Base-by-base conservation (phyloP, 2,888 invertebrate genomes). In the Trichopoda pennipes region DNA sequence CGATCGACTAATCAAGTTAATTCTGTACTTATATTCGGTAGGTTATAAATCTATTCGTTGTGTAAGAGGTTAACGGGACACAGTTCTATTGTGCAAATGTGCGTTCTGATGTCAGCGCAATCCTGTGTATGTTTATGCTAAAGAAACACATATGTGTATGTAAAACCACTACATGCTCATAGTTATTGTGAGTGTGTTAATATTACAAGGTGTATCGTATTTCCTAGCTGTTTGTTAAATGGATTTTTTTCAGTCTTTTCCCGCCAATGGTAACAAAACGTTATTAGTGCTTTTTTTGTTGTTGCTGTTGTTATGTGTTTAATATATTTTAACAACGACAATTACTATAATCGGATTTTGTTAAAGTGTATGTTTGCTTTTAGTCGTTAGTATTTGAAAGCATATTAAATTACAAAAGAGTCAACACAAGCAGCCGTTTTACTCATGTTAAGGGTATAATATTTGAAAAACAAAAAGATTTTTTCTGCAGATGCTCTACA, bases 291-390 rank as follows among this genome's bases (percentile, higher is more conserved):
- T 44, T 19, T 38, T 58, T 56, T 53, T 21, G 35, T 53, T 60
- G n/a, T 44, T 38, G 7, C 58, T 75, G 58, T 28, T 35, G 7
- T 44, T 73, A 44, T 51, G n/a, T 53, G 49, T 66, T 75, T 68
- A 21, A 68, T 68, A 60, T 58, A 75, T 73, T 73, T 73, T 79
- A 85, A 83, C 79, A 78, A 80, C 84, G 84, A 87, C 88, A 88
- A 88, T 88, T 89, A 88, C 76, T 83, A 84, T 89, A 88, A 88
- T 87, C 89, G 87, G 88, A 86, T 89, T 88, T 86, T 86, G 85
- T 69, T 73, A 76, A 81, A 81, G 61, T 76, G 66, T 77, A 19
- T 58, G 35, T 61, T 73, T 47, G 47, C 55, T 64, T 28, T 28
- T 16, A 42, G 70, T 72, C 49, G 56, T 64, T 64, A 56, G 17